Evolutionary conservation across 1,140 invertebrate species (phyloP).

Genomic region (Micrasema minimum): DNA sequence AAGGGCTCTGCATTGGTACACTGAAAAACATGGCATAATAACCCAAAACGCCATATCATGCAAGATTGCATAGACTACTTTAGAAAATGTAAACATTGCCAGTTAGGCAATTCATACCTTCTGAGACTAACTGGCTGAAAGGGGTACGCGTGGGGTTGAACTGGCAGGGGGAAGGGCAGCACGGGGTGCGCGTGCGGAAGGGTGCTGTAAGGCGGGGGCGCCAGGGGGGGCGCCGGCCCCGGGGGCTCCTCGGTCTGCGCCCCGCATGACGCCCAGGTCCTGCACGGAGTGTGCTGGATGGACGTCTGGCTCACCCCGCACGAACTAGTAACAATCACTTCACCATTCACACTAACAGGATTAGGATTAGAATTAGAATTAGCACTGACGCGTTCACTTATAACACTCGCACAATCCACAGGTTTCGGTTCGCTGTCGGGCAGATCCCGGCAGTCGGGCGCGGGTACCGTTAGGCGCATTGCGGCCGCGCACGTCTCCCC

Average conservation of each 20-base stretch:
- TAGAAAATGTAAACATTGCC: too few species aligned
- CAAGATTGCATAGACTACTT: too few species aligned
- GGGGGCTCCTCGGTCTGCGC: slow-evolving; percentile 64
- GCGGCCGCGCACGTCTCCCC: slow-evolving; percentile 53
- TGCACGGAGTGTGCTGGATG: slow-evolving; percentile 17
- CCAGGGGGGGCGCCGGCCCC: slow-evolving; percentile 56
- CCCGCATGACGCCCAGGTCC: slow-evolving; percentile 61
- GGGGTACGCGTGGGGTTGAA: slow-evolving; percentile 61
- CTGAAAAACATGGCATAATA: too few species aligned
- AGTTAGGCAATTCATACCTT: slow-evolving; percentile 39
- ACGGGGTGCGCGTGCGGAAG: slow-evolving; percentile 57
- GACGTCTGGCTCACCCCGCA: slow-evolving; percentile 18
- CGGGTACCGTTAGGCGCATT: slow-evolving; percentile 66
- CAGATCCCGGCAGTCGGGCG: slow-evolving; percentile 58
- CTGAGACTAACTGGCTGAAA: slow-evolving; percentile 66
- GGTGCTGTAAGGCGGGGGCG: slow-evolving; percentile 65
- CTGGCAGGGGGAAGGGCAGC: slow-evolving; percentile 40
- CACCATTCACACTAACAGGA: slow-evolving; percentile 51
- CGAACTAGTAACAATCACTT: slow-evolving; percentile 40
- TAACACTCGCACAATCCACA: slow-evolving; percentile 55
- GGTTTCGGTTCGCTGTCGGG: slow-evolving; percentile 61
- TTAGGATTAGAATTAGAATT: slow-evolving; percentile 15
- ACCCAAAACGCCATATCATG: too few species aligned
- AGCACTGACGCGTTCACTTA: slow-evolving; percentile 22
- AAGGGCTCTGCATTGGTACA: too few species aligned